phyloP scores from a whole-genome alignment of 2,797 vertebrate genomes.

The Gephyroberyx darwinii region DNA sequence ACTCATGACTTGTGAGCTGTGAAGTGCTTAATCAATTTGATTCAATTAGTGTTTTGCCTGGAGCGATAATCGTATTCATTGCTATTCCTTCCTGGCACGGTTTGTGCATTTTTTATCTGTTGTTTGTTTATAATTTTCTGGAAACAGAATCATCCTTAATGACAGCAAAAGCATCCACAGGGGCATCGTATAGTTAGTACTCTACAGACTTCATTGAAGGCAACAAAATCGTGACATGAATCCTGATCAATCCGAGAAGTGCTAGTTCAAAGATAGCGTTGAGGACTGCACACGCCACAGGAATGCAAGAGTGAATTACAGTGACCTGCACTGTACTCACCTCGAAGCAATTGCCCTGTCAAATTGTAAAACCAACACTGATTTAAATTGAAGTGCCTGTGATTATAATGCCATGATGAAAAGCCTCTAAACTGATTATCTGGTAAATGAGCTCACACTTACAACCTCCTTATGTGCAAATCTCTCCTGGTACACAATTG shows the following conservation, averaged over 20 bases:
- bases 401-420: constrained; percentile 54
- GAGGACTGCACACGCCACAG: constrained; percentile 9
- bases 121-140: not conserved
- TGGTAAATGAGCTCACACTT: constrained; percentile 47
- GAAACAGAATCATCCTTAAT: not conserved
- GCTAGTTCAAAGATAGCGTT: constrained; percentile 11
- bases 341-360: constrained; percentile 42
- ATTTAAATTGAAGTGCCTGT: constrained; percentile 57
- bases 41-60: constrained; percentile 62
- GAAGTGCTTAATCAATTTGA: constrained; percentile 74
- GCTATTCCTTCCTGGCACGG: constrained; percentile 27
- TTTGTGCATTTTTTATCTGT: constrained; percentile 3
- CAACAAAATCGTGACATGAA: constrained; percentile 12
- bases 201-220: not conserved
- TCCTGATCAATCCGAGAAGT: constrained; percentile 21
- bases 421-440: constrained; percentile 59
- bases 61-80: constrained; percentile 47
- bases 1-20: constrained; percentile 64
- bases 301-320: constrained; percentile 37
- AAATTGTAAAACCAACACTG: constrained; percentile 46
- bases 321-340: constrained; percentile 33
- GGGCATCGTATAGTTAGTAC: not conserved
- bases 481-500: constrained; percentile 15
- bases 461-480: constrained; percentile 30
- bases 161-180: constrained; percentile 7